Evolutionary conservation across 2,797 vertebrate genomes (phyloP).

Genomic region (Eremophila alpestris): DNA sequence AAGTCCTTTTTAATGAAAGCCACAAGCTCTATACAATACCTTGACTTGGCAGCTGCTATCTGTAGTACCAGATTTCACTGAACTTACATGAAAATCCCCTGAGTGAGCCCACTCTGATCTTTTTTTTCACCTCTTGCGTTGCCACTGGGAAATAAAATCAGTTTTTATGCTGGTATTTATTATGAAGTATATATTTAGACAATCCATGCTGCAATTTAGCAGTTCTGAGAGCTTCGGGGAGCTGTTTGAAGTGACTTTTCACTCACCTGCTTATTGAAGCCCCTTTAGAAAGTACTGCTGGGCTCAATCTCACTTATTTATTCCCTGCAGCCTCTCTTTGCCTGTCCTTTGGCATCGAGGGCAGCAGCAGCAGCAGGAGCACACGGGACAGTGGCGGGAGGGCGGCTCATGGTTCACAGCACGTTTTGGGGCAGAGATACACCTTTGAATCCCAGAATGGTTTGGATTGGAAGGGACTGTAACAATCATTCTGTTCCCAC

Average conservation of each 20-base stretch:
- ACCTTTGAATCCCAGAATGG: background rate
- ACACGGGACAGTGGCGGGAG: background rate
- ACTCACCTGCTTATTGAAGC: background rate
- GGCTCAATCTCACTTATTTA: background rate
- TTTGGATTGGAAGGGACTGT: background rate
- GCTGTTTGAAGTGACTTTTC: background rate
- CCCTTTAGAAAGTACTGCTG: background rate
- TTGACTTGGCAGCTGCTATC: background rate
- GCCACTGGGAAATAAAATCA: constrained; percentile 27
- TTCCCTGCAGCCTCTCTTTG: background rate
- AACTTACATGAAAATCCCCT: background rate
- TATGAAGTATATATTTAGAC: background rate
- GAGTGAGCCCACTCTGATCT: background rate
- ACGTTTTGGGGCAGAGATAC: background rate
- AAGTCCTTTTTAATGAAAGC: constrained; percentile 52
- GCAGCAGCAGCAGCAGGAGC: background rate
- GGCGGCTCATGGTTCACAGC: background rate
- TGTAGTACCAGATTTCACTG: background rate
- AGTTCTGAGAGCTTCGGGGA: rapidly evolving
- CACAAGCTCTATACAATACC: background rate
- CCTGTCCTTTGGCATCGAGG: rapidly evolving
- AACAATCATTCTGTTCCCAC: too few relatives aligned
- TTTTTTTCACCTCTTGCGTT: background rate
- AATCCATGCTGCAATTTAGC: background rate
- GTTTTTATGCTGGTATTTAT: constrained; percentile 43